phyloP scores from a whole-genome alignment of 2,113 vertebrate genomes.

The Cynopterus brachyotis region DNA sequence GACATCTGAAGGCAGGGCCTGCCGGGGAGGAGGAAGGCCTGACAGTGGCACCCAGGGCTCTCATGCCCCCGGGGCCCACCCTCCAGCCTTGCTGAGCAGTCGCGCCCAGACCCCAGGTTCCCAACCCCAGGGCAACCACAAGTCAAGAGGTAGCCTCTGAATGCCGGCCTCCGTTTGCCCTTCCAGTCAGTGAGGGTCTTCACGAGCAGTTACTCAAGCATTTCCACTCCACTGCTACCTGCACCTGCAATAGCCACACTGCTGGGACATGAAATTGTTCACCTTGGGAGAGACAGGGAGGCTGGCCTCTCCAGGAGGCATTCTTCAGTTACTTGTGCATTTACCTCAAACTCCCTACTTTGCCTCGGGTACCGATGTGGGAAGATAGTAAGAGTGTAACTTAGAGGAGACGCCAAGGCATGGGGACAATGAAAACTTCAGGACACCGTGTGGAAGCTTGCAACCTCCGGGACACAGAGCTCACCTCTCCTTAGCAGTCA shows the following conservation, averaged over 20 bases:
- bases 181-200: not conserved
- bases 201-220: not conserved
- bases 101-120: not conserved
- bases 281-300: no score
- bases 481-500: not conserved
- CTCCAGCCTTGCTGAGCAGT: not conserved
- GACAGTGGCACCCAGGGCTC: not conserved
- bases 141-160: not conserved
- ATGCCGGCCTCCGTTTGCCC: not conserved
- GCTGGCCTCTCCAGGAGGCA: fast-evolving
- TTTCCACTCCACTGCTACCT: not conserved
- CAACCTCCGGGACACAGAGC: not conserved
- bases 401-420: not conserved
- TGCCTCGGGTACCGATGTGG: fast-evolving
- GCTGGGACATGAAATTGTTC: not conserved
- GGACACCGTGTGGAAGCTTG: fast-evolving
- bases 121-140: not conserved
- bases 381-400: no score
- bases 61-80: fast-evolving
- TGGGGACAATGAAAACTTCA: not conserved
- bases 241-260: not conserved
- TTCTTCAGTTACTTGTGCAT: no score
- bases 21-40: not conserved
- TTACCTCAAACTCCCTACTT: not conserved
- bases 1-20: not conserved